Evolutionary conservation across 2,888 invertebrate species (phyloP).

Genomic region (Nymphalis polychloros): DNA sequence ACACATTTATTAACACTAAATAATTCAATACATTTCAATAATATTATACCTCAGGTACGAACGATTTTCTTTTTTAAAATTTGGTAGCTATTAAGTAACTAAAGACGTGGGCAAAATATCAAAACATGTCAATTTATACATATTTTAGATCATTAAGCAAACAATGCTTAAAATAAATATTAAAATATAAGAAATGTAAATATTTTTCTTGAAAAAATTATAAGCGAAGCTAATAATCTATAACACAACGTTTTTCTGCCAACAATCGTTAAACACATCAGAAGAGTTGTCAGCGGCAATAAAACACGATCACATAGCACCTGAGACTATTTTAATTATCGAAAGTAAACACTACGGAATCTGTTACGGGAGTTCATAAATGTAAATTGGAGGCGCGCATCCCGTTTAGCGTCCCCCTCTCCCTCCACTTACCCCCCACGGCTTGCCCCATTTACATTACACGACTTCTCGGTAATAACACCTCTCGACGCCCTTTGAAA

Average conservation of each 20-base stretch:
- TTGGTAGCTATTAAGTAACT: too few species aligned
- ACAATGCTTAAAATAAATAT: too few species aligned
- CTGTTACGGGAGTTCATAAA: constrained; percentile 79
- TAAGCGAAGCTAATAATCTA: background rate
- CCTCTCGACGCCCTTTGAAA: constrained; percentile 6
- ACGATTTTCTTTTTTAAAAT: too few species aligned
- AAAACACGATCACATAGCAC: constrained; percentile 42
- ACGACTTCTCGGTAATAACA: constrained; percentile 10
- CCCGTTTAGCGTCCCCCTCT: constrained; percentile 63
- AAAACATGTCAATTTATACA: too few species aligned
- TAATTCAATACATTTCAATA: too few species aligned
- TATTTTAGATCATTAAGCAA: too few species aligned
- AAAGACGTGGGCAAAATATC: too few species aligned
- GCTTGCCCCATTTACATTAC: constrained; percentile 15
- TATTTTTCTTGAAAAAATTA: too few species aligned
- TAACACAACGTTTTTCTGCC: background rate
- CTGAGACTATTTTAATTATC: constrained; percentile 79
- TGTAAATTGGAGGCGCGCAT: constrained; percentile 80
- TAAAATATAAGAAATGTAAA: too few species aligned
- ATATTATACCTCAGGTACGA: too few species aligned
- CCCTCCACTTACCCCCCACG: constrained; percentile 37
- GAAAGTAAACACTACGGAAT: constrained; percentile 78
- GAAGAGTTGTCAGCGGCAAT: constrained; percentile 16
- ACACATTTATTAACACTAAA: too few species aligned
- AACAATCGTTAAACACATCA: constrained; percentile 7